Evolutionary conservation across 1,140 invertebrate genomes (phyloP), one percentile per base, ranked within the genome.

Genomic region (Drosophila elegans): DNA sequence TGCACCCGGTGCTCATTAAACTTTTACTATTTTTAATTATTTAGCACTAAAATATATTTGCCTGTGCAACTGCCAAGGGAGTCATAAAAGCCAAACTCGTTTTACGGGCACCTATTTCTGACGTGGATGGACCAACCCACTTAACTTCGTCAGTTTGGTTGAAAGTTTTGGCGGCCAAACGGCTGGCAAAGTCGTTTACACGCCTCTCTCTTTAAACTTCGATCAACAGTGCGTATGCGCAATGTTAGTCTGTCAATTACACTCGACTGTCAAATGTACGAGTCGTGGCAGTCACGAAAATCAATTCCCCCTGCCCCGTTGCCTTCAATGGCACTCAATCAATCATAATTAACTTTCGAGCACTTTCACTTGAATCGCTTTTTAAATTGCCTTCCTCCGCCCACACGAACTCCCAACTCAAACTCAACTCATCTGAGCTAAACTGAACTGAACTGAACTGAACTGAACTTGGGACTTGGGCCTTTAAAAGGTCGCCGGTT

Each of bases 291-390:
- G 67, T 78, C 62, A 69, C 59, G 59, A 84, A 82, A 88, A 75
- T 82, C 78, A 85, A 88, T 82, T 67, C 57, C 68, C 54, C 48
- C 68, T 49, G 49, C 60, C 49, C 71, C 48, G 61, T 56, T 74
- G 78, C 64, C 74, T 78, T 67, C 61, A 71, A 78, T 81, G 69
- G 83, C 69, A 81, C 82, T 88, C 82, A 82, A 85, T 85, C 83
- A 85, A 85, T 85, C 82, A 85, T 88, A 85, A 85, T 85, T 85
- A 85, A 85, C 64, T 78, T 71, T 82, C 57, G 63, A 79, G 80
- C 64, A 64, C 75, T 74, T 69, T 63, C 75, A 75, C 71, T 78
- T 61, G 71, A 69, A 78, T 60, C 39, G 57, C 61, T 82, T 86
- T 85, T 67, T 75, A 78, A 61, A 71, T 69, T 71, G 64, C 78